These are phyloP conservation scores for Euglossa dilemma DNA, from an alignment of 1,140 invertebrate species.

Conservation along the genomic window DNA sequence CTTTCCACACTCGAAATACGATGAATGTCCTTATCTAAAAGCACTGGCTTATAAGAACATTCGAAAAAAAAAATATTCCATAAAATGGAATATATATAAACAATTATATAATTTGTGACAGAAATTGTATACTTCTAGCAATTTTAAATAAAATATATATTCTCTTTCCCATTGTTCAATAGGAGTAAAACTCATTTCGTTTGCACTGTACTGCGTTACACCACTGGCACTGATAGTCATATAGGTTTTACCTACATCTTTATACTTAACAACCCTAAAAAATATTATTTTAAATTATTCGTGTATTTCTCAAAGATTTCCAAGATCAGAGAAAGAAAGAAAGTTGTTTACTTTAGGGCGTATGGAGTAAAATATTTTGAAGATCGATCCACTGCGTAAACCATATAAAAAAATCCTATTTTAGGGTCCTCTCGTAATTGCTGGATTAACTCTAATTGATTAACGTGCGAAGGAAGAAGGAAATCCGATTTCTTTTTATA, in stretches of 20 bases:
- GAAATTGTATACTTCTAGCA: constrained; percentile 83
- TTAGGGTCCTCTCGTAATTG: constrained; percentile 80
- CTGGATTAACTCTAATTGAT: constrained; percentile 84
- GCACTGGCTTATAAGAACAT: constrained; percentile 27
- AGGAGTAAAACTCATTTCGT: constrained; percentile 87
- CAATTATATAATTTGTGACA: constrained; percentile 6
- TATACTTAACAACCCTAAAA: constrained; percentile 86
- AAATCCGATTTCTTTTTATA: constrained; percentile 55
- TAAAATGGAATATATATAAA: constrained; percentile 25
- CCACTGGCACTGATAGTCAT: constrained; percentile 87
- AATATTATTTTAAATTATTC: neutral
- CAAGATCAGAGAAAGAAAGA: neutral
- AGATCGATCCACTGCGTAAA: constrained; percentile 86
- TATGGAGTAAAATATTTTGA: constrained; percentile 89
- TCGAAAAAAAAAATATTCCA: neutral
- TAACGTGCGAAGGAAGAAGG: constrained; percentile 73
- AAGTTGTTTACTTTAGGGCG: constrained; percentile 73
- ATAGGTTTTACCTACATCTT: constrained; percentile 85
- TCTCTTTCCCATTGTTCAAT: constrained; percentile 88
- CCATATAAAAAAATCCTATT: constrained; percentile 86
- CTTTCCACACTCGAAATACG: constrained; percentile 90
- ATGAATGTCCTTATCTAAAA: constrained; percentile 88
- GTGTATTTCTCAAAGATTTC: neutral
- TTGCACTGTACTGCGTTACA: constrained; percentile 86
- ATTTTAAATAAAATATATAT: constrained; percentile 86